Conservation (phyloP, 2,888 invertebrate species). For the Stegana nigrithorax region DNA sequence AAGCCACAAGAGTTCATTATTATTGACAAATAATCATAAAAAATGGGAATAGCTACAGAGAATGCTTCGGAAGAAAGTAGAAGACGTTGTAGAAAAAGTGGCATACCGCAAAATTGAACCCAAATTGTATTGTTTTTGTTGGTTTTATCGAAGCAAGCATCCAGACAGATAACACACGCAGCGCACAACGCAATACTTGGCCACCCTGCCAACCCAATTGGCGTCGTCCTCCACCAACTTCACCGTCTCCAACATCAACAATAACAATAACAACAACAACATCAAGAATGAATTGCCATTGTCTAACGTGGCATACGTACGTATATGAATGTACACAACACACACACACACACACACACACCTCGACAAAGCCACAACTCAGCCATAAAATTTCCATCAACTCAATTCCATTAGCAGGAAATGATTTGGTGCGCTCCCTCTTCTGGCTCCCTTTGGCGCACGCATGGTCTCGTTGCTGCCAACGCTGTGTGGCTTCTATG, state of each 20-base stretch:
- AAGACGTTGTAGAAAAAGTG: background rate
- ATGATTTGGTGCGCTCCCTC: constrained; percentile 53
- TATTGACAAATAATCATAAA: constrained; percentile 43
- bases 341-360: constrained; percentile 7
- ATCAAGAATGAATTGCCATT: background rate
- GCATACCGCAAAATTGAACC: constrained; percentile 21
- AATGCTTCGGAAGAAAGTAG: background rate
- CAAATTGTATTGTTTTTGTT: constrained; percentile 24
- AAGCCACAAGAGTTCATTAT: constrained; percentile 30
- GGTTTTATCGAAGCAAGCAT: constrained; percentile 1
- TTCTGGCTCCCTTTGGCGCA: too few species aligned
- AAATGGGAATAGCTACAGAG: constrained; percentile 18
- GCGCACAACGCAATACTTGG: too few species aligned
- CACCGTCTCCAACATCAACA: background rate
- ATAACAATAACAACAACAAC: background rate
- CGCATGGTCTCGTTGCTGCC: too few species aligned
- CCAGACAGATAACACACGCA: background rate
- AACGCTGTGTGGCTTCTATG: too few species aligned
- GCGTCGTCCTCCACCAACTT: too few species aligned
- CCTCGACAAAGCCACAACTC: constrained; percentile 21
- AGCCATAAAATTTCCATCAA: constrained; percentile 51
- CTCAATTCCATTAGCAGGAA: constrained; percentile 62
- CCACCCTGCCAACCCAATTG: too few species aligned
- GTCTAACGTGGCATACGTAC: too few species aligned
- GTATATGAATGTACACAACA: too few species aligned